Base-by-base conservation (phyloP, 1,140 invertebrate species). In the Hypothenemus hampei region DNA sequence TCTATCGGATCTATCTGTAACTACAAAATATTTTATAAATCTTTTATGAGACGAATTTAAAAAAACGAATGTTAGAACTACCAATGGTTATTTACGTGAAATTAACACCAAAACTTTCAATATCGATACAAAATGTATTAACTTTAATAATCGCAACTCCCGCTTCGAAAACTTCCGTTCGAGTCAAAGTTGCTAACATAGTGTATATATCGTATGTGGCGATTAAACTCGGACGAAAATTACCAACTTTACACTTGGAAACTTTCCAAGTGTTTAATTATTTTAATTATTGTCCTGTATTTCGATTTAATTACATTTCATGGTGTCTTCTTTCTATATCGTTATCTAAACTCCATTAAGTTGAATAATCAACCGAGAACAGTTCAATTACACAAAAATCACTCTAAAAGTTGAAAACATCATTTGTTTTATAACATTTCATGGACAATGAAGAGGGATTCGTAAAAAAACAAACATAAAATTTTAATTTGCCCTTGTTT, bases 231-330 rank as follows among this genome's bases (percentile, higher is more conserved):
- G 18, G 52, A 16, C 24, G 29, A 44, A 43, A 55, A 47, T 55
- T 55, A 55, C 43, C 52, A 55, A 55, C 52, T 55, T 55, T 43
- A 55, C 43, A 55, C 52, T 46, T 22, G 33, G 10, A 20, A 55
- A 55, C 16, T 55, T 47, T 20, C 44, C 11, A 47, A 33, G 52
- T 33, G 13, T 48, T 39, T 55, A 47, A 39, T 55, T 47, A 55
- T 55, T 55, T 55, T 55, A 55, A 55, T 47, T 47, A 47, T 44
- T 29, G 18, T 46, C 44, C 44, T 47, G 16, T 55, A 40, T 41
- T 20, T 35, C n/a, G 16, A 15, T 7, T 18, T 46, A 13, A 35
- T 35, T 48, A 13, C 18, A 48, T 35, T 43, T n/a, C 20, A 22
- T 16, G 22, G 22, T 43, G 35, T 11, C 6, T 37, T 37, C 6